A percentile compares a stretch with the other conserved stretches of the same genome.
These are phyloP conservation scores for Leptosomus discolor DNA, from an alignment of 2,113 vertebrate genomes.

Conservation along the genomic window DNA sequence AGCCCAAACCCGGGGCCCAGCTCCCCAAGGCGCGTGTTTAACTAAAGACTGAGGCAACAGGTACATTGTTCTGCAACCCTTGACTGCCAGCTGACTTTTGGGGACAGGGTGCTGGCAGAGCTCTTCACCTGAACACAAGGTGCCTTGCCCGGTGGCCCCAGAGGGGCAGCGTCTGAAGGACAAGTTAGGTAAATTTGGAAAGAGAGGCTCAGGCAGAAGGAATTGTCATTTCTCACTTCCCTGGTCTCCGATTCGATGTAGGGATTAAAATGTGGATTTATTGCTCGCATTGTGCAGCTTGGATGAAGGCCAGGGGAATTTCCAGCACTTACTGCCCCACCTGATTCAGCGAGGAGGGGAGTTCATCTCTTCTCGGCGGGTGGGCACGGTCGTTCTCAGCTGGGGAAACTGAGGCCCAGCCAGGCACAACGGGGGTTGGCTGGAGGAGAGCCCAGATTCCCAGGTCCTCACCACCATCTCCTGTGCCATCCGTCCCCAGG, in stretches of 20 bases:
- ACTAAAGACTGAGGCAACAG: neutral
- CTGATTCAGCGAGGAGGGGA: neutral
- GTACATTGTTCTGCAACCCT: neutral
- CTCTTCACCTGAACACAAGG: neutral
- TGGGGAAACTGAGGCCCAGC: neutral
- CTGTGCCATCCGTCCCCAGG: neutral
- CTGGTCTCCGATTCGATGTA: rapidly evolving
- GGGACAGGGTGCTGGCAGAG: neutral
- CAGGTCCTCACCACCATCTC: neutral
- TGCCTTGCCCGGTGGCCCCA: neutral
- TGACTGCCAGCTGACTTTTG: neutral
- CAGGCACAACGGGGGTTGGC: neutral
- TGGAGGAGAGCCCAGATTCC: neutral
- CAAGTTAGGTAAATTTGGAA: neutral
- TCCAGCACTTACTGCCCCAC: neutral
- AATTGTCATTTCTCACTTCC: neutral
- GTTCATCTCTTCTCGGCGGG: neutral
- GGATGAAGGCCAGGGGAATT: neutral
- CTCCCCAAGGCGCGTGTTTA: neutral
- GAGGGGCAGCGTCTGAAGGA: neutral
- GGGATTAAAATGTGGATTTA: neutral
- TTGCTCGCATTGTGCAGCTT: neutral
- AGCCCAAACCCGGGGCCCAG: neutral
- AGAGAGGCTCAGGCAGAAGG: neutral
- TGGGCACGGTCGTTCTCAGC: neutral